Percentiles rank a stretch among this genome's conserved stretches.
Conservation (phyloP, 2,888 invertebrate species). For the Eretmocerus hayati region DNA sequence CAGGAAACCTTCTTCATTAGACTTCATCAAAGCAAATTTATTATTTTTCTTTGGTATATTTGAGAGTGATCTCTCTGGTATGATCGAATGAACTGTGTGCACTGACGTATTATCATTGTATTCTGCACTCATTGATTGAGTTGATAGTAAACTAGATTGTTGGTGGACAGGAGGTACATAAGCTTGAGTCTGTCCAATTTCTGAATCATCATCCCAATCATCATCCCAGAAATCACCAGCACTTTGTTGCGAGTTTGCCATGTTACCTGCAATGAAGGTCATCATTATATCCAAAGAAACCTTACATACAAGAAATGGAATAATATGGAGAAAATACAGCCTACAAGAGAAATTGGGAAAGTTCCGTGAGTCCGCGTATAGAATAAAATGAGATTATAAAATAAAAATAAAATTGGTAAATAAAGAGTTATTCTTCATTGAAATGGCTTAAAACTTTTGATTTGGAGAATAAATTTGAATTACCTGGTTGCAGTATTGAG, state of each 20-base stretch:
- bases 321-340: too few species aligned
- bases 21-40: slow-evolving; percentile 85
- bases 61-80: slow-evolving; percentile 51
- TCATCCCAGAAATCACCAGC: slow-evolving; percentile 73
- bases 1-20: slow-evolving; percentile 83
- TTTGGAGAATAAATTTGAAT: too few species aligned
- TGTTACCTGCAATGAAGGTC: too few species aligned
- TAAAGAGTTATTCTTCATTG: too few species aligned
- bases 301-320: too few species aligned
- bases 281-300: too few species aligned
- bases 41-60: slow-evolving; percentile 62
- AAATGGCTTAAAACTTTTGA: too few species aligned
- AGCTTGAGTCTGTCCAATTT: slow-evolving; percentile 58
- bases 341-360: too few species aligned
- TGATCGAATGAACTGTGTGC: slow-evolving; percentile 55
- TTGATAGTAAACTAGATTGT: slow-evolving; percentile 42
- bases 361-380: too few species aligned
- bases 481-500: too few species aligned
- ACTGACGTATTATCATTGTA: slow-evolving; percentile 48
- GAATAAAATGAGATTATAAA: too few species aligned
- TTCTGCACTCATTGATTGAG: slow-evolving; percentile 32
- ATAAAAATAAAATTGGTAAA: too few species aligned
- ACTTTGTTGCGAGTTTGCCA: slow-evolving; percentile 14
- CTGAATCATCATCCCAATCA: slow-evolving; percentile 81
- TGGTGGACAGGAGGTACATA: slow-evolving; percentile 44